These are phyloP conservation scores for Argyresthia goedartella DNA, from an alignment of 2,888 invertebrate genomes.

Conservation along the genomic window DNA sequence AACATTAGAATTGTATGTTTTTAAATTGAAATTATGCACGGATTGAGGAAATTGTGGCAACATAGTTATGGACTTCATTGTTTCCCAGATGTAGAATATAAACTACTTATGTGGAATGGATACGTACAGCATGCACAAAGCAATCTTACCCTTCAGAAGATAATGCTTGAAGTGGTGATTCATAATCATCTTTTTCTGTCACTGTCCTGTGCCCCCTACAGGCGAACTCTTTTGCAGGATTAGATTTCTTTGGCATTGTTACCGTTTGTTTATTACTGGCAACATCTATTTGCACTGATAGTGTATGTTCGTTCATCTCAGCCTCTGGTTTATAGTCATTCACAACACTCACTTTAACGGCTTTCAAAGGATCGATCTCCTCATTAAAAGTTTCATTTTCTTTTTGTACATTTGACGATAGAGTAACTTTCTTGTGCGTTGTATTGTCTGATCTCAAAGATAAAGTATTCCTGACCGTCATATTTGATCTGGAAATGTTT, in stretches of 20 bases:
- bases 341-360: constrained; percentile 35
- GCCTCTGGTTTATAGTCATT: constrained; percentile 29
- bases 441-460: constrained; percentile 20
- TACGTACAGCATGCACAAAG: background rate
- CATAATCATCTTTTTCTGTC: constrained; percentile 35
- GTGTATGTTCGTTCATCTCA: constrained; percentile 11
- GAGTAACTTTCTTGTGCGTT: constrained; percentile 18
- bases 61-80: background rate
- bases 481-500: background rate
- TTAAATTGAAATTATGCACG: too few species aligned
- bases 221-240: constrained; percentile 9
- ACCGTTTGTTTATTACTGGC: constrained; percentile 40
- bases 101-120: background rate
- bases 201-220: background rate
- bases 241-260: constrained; percentile 26
- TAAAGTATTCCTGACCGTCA: background rate
- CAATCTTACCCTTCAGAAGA: constrained; percentile 36
- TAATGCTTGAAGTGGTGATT: constrained; percentile 51
- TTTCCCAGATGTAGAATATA: background rate
- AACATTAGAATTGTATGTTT: too few species aligned
- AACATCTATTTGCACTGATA: constrained; percentile 42
- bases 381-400: constrained; percentile 45
- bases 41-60: background rate
- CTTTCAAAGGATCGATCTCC: constrained; percentile 31
- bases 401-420: constrained; percentile 39